phyloP scores from a whole-genome alignment of 2,113 vertebrate genomes.

The Ceyx cyanopectus region DNA sequence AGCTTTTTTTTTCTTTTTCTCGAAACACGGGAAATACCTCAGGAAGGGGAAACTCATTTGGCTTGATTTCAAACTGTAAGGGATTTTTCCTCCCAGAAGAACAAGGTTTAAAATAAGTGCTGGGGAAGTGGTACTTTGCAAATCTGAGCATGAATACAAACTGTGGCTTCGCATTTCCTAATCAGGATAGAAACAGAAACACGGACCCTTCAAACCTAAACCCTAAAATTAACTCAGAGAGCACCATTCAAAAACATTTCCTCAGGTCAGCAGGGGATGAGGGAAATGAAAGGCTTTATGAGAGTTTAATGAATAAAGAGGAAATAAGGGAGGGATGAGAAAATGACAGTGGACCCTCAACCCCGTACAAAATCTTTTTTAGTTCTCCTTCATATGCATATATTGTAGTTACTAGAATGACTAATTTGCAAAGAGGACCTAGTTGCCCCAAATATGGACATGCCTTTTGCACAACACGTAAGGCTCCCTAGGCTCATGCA shows the following conservation, averaged over 20 bases:
- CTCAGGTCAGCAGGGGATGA: constrained; percentile 49
- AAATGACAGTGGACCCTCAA: constrained; percentile 12
- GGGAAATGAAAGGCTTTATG: constrained; percentile 40
- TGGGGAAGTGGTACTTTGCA: constrained; percentile 24
- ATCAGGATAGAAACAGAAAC: constrained; percentile 43
- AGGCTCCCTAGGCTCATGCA: neutral
- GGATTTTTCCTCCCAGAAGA: constrained; percentile 30
- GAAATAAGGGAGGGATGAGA: constrained; percentile 22
- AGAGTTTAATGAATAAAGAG: constrained; percentile 45
- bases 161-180: constrained; percentile 41
- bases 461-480: neutral
- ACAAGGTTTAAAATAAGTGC: constrained; percentile 25
- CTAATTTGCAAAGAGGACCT: constrained; percentile 1
- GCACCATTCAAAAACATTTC: constrained; percentile 61
- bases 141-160: neutral
- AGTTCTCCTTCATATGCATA: neutral
- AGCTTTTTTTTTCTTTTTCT: neutral
- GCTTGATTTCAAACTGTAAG: constrained; percentile 17
- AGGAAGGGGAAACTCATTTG: constrained; percentile 52
- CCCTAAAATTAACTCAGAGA: constrained; percentile 59
- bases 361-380: neutral
- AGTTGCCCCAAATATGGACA: neutral
- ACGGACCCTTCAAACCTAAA: constrained; percentile 5
- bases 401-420: neutral
- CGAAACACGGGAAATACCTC: constrained; percentile 7